Percentiles rank a stretch among this genome's conserved stretches.
Evolutionary conservation across 2,113 vertebrate genomes (phyloP).

Genomic region (Dendropsophus ebraccatus): DNA sequence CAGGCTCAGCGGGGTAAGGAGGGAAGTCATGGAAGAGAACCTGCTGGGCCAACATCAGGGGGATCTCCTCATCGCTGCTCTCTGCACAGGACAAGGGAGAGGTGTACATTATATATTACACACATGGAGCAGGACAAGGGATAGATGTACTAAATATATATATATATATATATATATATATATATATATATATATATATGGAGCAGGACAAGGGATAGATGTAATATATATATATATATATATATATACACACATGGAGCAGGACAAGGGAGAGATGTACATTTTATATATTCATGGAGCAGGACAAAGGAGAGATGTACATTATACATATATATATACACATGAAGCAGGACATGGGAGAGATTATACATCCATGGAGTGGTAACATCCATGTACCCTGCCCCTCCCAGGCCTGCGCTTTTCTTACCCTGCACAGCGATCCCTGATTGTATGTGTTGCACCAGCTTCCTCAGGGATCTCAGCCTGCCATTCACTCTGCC

Average conservation of each 20-base stretch:
- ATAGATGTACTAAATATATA: too few species aligned
- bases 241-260: too few species aligned
- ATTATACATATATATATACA: too few species aligned
- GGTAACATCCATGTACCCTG: too few species aligned
- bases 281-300: too few species aligned
- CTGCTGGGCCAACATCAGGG: conserved; percentile 65
- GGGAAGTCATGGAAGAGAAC: conserved; percentile 77
- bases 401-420: too few species aligned
- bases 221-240: not conserved
- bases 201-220: not conserved
- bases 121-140: too few species aligned
- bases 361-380: too few species aligned
- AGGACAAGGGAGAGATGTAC: too few species aligned
- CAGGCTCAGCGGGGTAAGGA: conserved; percentile 31
- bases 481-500: conserved; percentile 76
- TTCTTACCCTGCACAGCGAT: not conserved
- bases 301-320: not conserved
- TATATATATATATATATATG: too few species aligned
- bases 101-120: not conserved
- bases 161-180: too few species aligned
- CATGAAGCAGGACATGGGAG: too few species aligned
- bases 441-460: conserved; percentile 42
- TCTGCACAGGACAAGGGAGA: not conserved
- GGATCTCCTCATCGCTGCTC: conserved; percentile 59
- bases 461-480: conserved; percentile 67